phyloP scores from a whole-genome alignment of 2,113 vertebrate genomes.

The Urocynchramus pylzowi region DNA sequence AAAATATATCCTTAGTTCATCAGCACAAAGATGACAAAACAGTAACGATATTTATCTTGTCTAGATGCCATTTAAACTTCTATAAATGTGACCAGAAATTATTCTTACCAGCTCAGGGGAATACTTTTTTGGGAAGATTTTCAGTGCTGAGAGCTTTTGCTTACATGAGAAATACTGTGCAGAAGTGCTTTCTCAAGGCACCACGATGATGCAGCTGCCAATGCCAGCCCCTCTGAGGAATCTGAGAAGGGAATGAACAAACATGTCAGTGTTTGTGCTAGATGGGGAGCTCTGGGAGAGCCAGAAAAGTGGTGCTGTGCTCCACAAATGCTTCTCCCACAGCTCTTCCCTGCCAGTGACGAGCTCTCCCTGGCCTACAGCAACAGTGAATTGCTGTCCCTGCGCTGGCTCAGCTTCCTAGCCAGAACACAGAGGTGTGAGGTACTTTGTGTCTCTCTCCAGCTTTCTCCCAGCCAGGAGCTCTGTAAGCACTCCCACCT shows the following conservation, averaged over 20 bases:
- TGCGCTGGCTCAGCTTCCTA: background rate
- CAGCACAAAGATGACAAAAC: background rate
- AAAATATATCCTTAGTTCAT: background rate
- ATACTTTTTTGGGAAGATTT: constrained; percentile 2
- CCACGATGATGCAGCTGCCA: background rate
- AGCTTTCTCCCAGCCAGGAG: background rate
- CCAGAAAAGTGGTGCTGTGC: background rate
- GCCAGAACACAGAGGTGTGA: background rate
- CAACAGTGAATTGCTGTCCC: background rate
- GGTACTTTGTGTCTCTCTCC: background rate
- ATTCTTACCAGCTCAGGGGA: constrained; percentile 3
- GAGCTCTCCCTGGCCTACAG: background rate
- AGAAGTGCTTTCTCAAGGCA: background rate
- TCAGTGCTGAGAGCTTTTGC: background rate
- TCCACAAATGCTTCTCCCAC: background rate
- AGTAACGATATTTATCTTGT: background rate
- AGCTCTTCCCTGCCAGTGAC: background rate
- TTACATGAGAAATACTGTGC: background rate
- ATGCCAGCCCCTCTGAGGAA: background rate
- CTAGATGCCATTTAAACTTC: background rate
- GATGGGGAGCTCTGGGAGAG: background rate
- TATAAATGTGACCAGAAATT: background rate
- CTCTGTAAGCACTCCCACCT: background rate
- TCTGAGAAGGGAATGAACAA: background rate
- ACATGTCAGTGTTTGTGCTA: background rate